These are phyloP conservation scores for Drosophila barbarae DNA, from an alignment of 2,888 invertebrate species.

Conservation along the genomic window DNA sequence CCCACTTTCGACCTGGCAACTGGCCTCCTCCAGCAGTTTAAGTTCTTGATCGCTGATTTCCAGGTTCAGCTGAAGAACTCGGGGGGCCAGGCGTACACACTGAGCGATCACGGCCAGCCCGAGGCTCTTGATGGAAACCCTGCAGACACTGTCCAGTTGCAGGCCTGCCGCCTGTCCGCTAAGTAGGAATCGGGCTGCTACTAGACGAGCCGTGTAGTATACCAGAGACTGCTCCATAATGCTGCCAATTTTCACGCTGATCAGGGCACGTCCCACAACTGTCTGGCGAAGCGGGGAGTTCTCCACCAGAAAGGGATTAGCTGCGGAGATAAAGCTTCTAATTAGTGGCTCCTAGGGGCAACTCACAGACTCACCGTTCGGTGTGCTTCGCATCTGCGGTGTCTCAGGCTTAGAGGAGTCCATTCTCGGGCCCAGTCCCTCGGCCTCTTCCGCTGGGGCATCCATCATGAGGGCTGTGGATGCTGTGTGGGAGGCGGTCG, in stretches of 20 bases:
- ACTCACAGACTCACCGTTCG: slow-evolving; percentile 59
- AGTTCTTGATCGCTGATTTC: slow-evolving; percentile 81
- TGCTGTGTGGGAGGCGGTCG: slow-evolving; percentile 70
- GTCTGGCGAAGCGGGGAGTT: slow-evolving; percentile 63
- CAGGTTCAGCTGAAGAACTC: slow-evolving; percentile 84
- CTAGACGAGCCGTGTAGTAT: slow-evolving; percentile 77
- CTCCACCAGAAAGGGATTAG: slow-evolving; percentile 72
- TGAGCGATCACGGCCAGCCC: slow-evolving; percentile 90
- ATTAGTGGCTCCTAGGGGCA: slow-evolving; percentile 42
- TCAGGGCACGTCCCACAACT: slow-evolving; percentile 51
- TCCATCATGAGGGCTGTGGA: slow-evolving; percentile 75
- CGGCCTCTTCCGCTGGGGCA: slow-evolving; percentile 38
- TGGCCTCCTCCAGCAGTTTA: slow-evolving; percentile 42
- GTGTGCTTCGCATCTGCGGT: slow-evolving; percentile 51
- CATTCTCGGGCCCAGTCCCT: background rate
- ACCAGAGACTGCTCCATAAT: slow-evolving; percentile 78
- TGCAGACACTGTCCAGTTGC: slow-evolving; percentile 86
- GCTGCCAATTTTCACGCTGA: slow-evolving; percentile 76
- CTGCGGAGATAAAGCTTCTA: slow-evolving; percentile 52
- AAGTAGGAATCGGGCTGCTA: slow-evolving; percentile 78
- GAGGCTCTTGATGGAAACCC: slow-evolving; percentile 94
- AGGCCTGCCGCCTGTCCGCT: slow-evolving; percentile 81
- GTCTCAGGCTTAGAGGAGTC: slow-evolving; percentile 32
- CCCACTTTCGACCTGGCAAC: slow-evolving; percentile 8
- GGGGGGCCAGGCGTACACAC: slow-evolving; percentile 87